These are phyloP conservation scores for Scomber scombrus DNA, from an alignment of 2,113 vertebrate genomes.

Conservation along the genomic window DNA sequence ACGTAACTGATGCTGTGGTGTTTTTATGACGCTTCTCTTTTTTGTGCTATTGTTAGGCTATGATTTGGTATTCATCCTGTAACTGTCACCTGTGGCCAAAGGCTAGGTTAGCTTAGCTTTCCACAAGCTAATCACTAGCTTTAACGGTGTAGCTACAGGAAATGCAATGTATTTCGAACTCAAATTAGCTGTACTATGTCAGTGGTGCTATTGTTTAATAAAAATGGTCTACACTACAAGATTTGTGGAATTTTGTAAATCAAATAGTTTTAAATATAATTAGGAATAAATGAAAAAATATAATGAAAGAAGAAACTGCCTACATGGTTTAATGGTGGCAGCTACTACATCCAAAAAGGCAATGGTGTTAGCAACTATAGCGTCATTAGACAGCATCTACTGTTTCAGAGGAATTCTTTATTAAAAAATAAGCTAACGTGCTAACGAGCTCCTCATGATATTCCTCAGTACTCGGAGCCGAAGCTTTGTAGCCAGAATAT, in stretches of 20 bases:
- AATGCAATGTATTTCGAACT: neutral
- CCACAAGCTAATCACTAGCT: neutral
- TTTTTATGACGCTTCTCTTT: neutral
- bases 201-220: neutral
- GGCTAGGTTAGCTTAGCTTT: too few relatives aligned
- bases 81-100: too few relatives aligned
- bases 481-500: constrained; percentile 42
- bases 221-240: neutral
- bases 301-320: neutral
- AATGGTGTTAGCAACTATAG: neutral
- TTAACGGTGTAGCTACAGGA: neutral
- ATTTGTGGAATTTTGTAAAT: neutral
- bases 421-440: neutral
- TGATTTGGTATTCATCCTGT: neutral
- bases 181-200: too few relatives aligned
- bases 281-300: too few relatives aligned
- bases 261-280: too few relatives aligned
- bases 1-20: too few relatives aligned
- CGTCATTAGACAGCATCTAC: neutral
- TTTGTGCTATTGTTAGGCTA: neutral
- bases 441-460: constrained; percentile 10
- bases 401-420: neutral
- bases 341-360: neutral
- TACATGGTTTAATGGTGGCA: neutral
- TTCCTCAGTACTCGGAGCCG: constrained; percentile 30